Evolutionary conservation across 2,888 invertebrate genomes (phyloP), one percentile per base, ranked within the genome.

Genomic region (Patella depressa): DNA sequence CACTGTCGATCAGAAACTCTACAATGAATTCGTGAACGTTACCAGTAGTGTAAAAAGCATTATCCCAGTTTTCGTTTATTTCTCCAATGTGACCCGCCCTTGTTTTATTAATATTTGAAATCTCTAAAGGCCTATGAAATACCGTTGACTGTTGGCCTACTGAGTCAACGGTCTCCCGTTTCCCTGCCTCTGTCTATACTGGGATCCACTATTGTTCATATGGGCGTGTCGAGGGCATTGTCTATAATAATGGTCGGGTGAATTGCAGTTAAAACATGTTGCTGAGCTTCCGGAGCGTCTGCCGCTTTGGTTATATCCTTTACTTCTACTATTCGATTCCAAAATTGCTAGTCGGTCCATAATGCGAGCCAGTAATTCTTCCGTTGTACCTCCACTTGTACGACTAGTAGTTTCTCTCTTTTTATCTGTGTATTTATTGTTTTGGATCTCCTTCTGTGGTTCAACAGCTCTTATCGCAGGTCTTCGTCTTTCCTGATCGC

Each of bases 1-100:
- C 57, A 57, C n/a, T 57, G 57, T 57, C 57, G n/a, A 57, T 57
- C 9, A 57, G n/a, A n/a, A 57, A 57, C 57, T 57, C n/a, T 57
- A 57, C 2, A 57, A 57, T 57, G 4, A 57, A 57, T n/a, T 57
- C 57, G 15, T n/a, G 3, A 2, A 7, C 4, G 0, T n/a, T 57
- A n/a, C 57, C 57, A 57, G 14, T 57, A 3, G 57, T 57, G n/a
- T 57, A 57, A 14, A 57, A 57, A 17, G 15, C 57, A 57, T 57
- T 57, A n/a, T 57, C n/a, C 57, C 57, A 57, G 17, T 12, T 57
- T 15, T 57, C 57, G n/a, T 57, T 57, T 17, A n/a, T 57, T 57
- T 57, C 57, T 57, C 57, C 57, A 17, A 57, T 57, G 57, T 57
- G n/a, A 57, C 57, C 57, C n/a, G 57, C 14, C n/a, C 57, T 57